Base-by-base conservation (phyloP, 1,140 invertebrate species). In the Pseudomyrmex gracilis region DNA sequence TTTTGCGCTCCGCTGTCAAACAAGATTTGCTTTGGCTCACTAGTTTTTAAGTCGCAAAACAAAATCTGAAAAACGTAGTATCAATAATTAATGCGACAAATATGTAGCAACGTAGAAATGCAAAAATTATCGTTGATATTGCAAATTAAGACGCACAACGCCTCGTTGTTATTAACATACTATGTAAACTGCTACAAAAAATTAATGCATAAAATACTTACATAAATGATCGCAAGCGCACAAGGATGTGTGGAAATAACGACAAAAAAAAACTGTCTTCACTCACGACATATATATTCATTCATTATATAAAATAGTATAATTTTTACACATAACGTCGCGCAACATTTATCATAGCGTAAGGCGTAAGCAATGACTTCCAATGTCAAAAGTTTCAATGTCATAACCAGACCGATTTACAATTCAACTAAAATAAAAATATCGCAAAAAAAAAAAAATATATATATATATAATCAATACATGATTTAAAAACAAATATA, bases 301-400 rank as follows among this genome's bases (percentile, higher is more conserved):
- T 45, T 45, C 13, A 12, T 67, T 77, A 55, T 77, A 77, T 49
- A 55, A 67, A 77, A 53, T 77, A 77, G 12, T 67, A 9, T 17
- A 67, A 34, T 55, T 77, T 5, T n/a, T 2, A 13, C 45, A 67
- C 17, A 47, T 55, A 43, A 77, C 24, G 53, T 53, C 43, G 43
- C 9, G 49, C 5, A 5, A 55, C 12, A 68, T 67, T 67, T 45
- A 77, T 77, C 49, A 55, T 22, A 22, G 8, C 73, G 4, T 45
- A 57, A 1, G 4, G 4, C 67, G 55, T 0, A 68, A 12, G 5
- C 17, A 12, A 17, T n/a, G 13, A 67, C 17, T 45, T 77, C 17
- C 61, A 13, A 67, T 34, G 55, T 9, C 34, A 64, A 76, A 76
- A 64, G 49, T n/a, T n/a, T n/a, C n/a, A n/a, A n/a, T n/a, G n/a